These are phyloP conservation scores for Micrastur ruficollis DNA, from an alignment of 2,797 vertebrate species.

Conservation along the genomic window DNA sequence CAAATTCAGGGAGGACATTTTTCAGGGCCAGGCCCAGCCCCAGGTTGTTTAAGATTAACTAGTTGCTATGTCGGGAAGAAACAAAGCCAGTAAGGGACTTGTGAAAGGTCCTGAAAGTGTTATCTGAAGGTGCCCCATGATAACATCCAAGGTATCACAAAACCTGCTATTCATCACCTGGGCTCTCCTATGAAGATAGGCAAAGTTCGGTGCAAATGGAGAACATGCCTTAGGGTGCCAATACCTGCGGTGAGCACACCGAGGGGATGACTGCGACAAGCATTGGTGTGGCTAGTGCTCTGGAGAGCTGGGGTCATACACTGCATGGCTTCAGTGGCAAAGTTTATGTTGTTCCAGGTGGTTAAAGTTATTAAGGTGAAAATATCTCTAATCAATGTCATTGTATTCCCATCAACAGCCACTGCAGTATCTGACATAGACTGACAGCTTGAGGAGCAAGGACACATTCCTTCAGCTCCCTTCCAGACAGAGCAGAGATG, in stretches of 20 bases:
- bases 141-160: background rate
- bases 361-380: background rate
- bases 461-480: background rate
- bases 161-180: background rate
- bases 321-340: background rate
- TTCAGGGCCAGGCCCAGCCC: background rate
- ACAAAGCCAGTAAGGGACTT: background rate
- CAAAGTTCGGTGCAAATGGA: background rate
- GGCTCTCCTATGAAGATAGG: background rate
- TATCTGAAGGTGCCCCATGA: background rate
- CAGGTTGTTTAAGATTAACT: background rate
- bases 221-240: background rate
- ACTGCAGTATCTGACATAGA: background rate
- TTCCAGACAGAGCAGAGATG: background rate
- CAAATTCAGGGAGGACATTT: background rate
- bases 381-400: background rate
- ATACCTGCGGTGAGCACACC: background rate
- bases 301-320: background rate
- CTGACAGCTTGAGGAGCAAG: background rate
- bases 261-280: background rate
- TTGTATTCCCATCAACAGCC: background rate
- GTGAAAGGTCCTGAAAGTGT: background rate
- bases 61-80: background rate
- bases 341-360: background rate
- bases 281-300: background rate